Percentiles rank a stretch among this genome's conserved stretches.
Evolutionary conservation across 2,888 invertebrate genomes (phyloP).

Genomic region (Chymomyza fuscimana): DNA sequence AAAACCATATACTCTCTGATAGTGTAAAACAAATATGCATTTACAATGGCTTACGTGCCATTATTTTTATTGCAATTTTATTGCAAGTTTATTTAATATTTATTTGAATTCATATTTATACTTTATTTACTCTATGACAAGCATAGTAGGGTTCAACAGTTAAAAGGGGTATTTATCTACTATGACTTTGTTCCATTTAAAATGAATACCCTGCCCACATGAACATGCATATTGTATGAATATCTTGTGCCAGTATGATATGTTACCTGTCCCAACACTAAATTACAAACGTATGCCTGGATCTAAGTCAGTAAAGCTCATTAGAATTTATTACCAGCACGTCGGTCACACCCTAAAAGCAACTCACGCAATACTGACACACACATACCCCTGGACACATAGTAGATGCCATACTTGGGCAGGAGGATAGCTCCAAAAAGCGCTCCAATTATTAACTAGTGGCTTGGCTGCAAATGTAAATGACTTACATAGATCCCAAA

Average conservation of each 20-base stretch:
- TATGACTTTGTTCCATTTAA: slow-evolving; percentile 1
- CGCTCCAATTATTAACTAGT: background rate
- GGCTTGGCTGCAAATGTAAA: slow-evolving; percentile 2
- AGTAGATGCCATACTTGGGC: background rate
- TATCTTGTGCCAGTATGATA: slow-evolving; percentile 2
- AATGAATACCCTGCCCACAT: background rate
- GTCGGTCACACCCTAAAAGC: slow-evolving; percentile 61
- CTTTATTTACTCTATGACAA: background rate
- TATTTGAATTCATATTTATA: slow-evolving; percentile 1
- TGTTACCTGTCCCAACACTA: slow-evolving; percentile 35
- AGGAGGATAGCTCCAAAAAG: background rate
- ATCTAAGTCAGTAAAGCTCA: slow-evolving; percentile 62
- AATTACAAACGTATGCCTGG: slow-evolving; percentile 53
- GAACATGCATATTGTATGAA: slow-evolving; percentile 14
- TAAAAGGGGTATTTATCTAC: background rate
- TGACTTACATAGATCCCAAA: background rate
- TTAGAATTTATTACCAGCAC: slow-evolving; percentile 69
- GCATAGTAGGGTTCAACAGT: background rate
- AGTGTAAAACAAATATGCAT: background rate
- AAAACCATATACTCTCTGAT: background rate
- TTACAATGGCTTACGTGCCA: background rate
- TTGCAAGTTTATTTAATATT: slow-evolving; percentile 1
- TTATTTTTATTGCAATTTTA: background rate
- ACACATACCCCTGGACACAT: slow-evolving; percentile 3
- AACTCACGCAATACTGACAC: background rate